Evolutionary conservation across 2,113 vertebrate genomes (phyloP), one percentile per base, ranked within the genome.

Genomic region (Glaucomys volans): DNA sequence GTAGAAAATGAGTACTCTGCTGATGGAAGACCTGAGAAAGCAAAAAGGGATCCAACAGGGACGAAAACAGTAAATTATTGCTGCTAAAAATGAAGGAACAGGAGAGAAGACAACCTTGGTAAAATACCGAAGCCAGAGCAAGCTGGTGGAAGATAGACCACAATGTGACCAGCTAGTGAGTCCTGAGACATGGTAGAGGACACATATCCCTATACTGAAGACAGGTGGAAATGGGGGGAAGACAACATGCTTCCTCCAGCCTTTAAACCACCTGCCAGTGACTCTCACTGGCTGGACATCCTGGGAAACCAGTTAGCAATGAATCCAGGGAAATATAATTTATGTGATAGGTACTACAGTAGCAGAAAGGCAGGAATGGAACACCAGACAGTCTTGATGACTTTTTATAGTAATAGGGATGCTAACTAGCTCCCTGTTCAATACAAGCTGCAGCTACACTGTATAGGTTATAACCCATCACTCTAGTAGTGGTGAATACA

Each of bases 141-240:
- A 32, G 26, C 12, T 62, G 32, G 2, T 28, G 2, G 28, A 54
- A 30, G 24, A 8, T n/a, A 32, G 42, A 4, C 40, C 28, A 8
- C 7, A 47, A 5, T 44, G 4, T 12, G 4, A 11, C 42, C n/a
- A 2, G 1, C 4, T 9, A 26, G 28, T 8, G 1, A 2, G 4
- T 20, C 16, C 57, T 50, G 5, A 10, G 17, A 54, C 30, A n/a
- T 0, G 6, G 5, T 1, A 5, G 59, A 66, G 8, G 1, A 30
- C 8, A 37, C 1, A 9, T 1, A 8, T 18, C 57, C 54, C 89
- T 76, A 10, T 24, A 8, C 11, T 83, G 44, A 71, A 81, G 10
- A n/a, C 11, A 77, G 1, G 5, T 0, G 1, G 12, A 80, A 37
- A 10, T 24, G 52, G 8, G 87, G 14, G 37, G 35, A 50, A 40